phyloP scores from a whole-genome alignment of 2,113 vertebrate genomes.

The Otolemur garnettii region DNA sequence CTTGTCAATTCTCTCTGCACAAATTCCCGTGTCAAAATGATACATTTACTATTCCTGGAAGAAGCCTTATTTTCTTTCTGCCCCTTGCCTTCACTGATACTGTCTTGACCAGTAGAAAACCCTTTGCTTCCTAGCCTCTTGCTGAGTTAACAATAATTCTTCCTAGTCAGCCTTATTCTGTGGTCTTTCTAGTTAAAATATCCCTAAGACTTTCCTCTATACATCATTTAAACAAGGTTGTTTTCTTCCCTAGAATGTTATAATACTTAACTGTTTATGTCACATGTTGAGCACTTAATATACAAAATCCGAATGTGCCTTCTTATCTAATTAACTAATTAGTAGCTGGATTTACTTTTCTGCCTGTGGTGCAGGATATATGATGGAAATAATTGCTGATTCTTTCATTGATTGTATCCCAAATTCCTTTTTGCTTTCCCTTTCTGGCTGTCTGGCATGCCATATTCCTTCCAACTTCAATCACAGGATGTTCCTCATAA shows the following conservation, averaged over 20 bases:
- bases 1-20: not conserved
- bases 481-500: not conserved
- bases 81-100: not conserved
- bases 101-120: not conserved
- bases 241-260: not conserved
- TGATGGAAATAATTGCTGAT: not conserved
- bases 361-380: not conserved
- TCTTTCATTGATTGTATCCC: not conserved
- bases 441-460: not conserved
- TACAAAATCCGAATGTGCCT: not conserved
- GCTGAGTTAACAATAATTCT: not conserved
- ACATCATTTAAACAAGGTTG: not conserved
- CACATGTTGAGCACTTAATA: not conserved
- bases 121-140: not conserved
- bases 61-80: not conserved
- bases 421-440: not conserved
- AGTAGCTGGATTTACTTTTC: not conserved
- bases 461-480: not conserved
- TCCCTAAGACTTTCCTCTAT: not conserved
- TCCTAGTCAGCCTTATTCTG: not conserved
- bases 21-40: constrained; percentile 31
- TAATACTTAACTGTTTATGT: not conserved
- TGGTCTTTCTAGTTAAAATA: not conserved
- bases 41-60: not conserved
- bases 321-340: not conserved